Conservation (phyloP, 2,797 vertebrate species). For the Acanthurus leucopareius region DNA sequence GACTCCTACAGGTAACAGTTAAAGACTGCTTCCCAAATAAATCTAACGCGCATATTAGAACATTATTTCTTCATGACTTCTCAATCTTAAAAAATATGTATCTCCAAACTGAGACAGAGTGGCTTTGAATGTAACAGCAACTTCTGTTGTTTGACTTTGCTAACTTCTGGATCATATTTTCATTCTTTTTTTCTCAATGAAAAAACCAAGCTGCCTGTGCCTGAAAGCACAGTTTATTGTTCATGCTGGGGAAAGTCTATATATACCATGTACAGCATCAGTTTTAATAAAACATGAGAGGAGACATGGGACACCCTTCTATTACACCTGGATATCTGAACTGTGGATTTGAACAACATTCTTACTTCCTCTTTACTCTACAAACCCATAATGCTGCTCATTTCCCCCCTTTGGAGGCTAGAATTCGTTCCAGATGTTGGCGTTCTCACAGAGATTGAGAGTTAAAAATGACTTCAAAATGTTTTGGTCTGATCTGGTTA, state of each 20-base stretch:
- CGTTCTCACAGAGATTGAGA: constrained; percentile 44
- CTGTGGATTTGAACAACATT: constrained; percentile 35
- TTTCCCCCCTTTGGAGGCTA: constrained; percentile 45
- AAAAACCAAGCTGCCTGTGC: too few species aligned
- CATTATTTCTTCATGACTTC: neutral
- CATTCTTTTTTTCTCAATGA: neutral
- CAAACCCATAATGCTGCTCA: constrained; percentile 42
- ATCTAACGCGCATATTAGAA: neutral
- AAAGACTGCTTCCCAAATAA: neutral
- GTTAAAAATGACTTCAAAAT: constrained; percentile 82
- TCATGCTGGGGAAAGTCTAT: neutral
- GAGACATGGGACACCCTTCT: neutral
- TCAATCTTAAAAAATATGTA: neutral
- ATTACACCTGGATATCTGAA: constrained; percentile 38
- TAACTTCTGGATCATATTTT: neutral
- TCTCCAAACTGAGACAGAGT: neutral
- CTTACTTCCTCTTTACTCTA: constrained; percentile 38
- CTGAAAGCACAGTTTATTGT: neutral
- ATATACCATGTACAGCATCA: neutral
- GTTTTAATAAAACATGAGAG: constrained; percentile 2
- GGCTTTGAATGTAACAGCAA: neutral
- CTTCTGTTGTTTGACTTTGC: neutral
- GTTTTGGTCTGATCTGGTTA: constrained; percentile 73
- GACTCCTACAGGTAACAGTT: constrained; percentile 95
- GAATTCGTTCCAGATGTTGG: constrained; percentile 78